Conservation (phyloP, 1,140 invertebrate species). For the Argopecten irradians region DNA sequence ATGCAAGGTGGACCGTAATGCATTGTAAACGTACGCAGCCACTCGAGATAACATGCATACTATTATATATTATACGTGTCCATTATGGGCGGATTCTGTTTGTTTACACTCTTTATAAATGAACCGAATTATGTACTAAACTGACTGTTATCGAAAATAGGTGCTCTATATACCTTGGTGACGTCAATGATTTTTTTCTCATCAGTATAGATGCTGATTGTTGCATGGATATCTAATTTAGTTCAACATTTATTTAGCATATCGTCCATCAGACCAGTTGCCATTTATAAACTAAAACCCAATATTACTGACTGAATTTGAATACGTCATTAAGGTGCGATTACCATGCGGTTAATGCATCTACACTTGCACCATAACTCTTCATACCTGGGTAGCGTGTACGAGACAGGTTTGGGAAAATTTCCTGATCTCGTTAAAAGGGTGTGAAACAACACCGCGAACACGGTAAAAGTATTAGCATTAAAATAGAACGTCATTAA, state of each 20-base stretch:
- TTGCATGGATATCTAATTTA: background rate
- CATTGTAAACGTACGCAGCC: background rate
- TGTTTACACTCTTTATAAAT: background rate
- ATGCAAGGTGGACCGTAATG: too few species aligned
- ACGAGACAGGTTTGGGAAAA: too few species aligned
- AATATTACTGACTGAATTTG: too few species aligned
- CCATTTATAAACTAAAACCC: too few species aligned
- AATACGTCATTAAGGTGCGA: too few species aligned
- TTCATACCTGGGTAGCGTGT: too few species aligned
- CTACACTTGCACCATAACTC: too few species aligned
- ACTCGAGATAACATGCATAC: background rate
- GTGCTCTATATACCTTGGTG: background rate
- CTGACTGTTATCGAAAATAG: background rate
- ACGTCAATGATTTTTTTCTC: background rate
- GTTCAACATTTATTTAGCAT: background rate
- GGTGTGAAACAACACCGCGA: too few species aligned
- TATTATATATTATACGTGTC: background rate
- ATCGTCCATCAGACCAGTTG: background rate
- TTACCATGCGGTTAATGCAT: too few species aligned
- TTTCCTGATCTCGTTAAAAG: too few species aligned
- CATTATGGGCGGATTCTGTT: background rate
- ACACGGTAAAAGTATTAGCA: too few species aligned
- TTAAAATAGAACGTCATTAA: too few species aligned
- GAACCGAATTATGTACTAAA: background rate
- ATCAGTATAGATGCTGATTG: background rate